Conservation (phyloP, 64 coral and sea anemone genomes). For the Montipora cactus region DNA sequence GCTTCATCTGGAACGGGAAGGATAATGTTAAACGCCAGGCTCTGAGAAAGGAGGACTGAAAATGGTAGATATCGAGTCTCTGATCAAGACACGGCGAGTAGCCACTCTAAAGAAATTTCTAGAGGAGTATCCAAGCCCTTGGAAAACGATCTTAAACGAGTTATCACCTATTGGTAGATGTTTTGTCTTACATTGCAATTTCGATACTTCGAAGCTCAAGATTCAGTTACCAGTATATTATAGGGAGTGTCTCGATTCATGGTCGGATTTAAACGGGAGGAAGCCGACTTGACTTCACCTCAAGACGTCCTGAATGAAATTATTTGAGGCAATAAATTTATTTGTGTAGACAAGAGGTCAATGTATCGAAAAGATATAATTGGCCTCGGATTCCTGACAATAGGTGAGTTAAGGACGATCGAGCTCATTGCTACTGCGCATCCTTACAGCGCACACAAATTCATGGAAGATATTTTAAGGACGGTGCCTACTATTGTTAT, state of each 20-base stretch:
- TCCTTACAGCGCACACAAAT: too few species aligned
- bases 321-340: too few species aligned
- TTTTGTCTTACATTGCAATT: too few species aligned
- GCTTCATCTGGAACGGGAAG: background rate
- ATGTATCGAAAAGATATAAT: background rate
- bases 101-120: background rate
- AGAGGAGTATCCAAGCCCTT: background rate
- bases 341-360: background rate
- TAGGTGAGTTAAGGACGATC: background rate
- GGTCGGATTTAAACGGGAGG: conserved; percentile 28
- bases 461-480: too few species aligned
- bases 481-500: too few species aligned
- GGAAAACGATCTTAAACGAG: background rate
- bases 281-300: background rate
- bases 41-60: background rate
- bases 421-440: too few species aligned
- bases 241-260: background rate
- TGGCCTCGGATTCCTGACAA: background rate
- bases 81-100: conserved; percentile 19
- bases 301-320: too few species aligned
- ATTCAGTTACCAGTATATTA: conserved; percentile 8
- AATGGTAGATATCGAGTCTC: conserved; percentile 30
- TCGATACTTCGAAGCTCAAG: background rate
- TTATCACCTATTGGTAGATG: background rate
- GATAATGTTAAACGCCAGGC: conserved; percentile 8